A percentile compares a stretch with the other conserved stretches of the same genome.
phyloP scores from a whole-genome alignment of 2,797 vertebrate species.

The Capromys pilorides region DNA sequence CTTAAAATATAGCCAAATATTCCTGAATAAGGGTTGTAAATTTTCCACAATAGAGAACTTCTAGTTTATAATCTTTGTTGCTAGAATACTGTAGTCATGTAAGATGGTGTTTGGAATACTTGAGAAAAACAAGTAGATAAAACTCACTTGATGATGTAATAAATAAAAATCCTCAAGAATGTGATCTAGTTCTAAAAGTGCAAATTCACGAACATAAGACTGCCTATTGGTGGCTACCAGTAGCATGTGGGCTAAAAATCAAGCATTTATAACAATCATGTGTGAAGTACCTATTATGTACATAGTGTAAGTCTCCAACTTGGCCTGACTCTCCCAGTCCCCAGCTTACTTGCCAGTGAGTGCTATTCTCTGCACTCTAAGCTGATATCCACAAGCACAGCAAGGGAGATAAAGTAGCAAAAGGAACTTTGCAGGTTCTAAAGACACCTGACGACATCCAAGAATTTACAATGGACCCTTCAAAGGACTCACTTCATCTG shows the following conservation, averaged over 20 bases:
- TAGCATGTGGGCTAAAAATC: background rate
- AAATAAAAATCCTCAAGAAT: background rate
- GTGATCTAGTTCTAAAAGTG: background rate
- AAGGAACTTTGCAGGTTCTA: background rate
- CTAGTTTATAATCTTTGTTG: background rate
- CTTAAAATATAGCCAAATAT: background rate
- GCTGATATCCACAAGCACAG: background rate
- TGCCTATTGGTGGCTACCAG: background rate
- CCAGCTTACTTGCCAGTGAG: background rate
- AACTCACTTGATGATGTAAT: background rate
- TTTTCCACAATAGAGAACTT: background rate
- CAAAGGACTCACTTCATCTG: background rate
- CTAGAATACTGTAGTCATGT: background rate
- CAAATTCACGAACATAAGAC: slow-evolving; percentile 15
- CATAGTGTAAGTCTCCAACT: background rate
- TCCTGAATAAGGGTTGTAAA: background rate
- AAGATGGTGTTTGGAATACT: background rate
- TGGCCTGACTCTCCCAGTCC: background rate
- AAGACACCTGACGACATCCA: no score
- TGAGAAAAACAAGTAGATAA: background rate
- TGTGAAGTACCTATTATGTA: background rate
- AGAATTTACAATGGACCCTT: background rate
- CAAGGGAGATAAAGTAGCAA: background rate
- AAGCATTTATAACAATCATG: background rate
- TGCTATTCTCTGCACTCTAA: background rate